Evolutionary conservation across 2,888 invertebrate genomes (phyloP), one percentile per base, ranked within the genome.

Genomic region (Eilema sororculum): DNA sequence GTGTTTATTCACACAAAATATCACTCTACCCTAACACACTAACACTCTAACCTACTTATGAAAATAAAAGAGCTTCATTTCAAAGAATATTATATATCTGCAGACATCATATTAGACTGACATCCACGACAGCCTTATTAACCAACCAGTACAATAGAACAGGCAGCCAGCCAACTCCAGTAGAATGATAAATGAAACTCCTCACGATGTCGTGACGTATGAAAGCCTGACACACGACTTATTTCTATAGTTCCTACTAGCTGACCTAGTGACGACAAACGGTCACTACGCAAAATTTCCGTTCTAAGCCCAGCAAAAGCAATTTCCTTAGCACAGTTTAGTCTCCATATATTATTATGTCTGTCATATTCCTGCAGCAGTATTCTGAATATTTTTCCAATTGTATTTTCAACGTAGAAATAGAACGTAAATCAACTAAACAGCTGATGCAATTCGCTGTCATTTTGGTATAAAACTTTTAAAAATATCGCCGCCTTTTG

Each of bases 271-370:
- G 71, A 69, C 78, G 78, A 76, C 76, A 75, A 68, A 71, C 67
- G 52, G 52, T n/a, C 52, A 52, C 52, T 52, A 68, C 65, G 72
- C 65, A 66, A 74, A 77, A 76, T 75, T 83, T 82, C 80, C 79
- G 76, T 69, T 77, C 75, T 37, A 69, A 71, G 72, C 72, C 75
- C 74, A 80, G 82, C 81, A 82, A 84, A 84, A 82, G 80, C 84
- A 85, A 87, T 87, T 87, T 88, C 86, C 86, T 84, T 77, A 68
- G 56, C 69, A 73, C 71, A 77, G 71, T 79, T 78, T 80, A 69
- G 77, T 75, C 72, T 74, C 59, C 28, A 63, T 77, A 52, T 52
- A 9, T 20, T 52, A 20, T n/a, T 20, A 20, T 46, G 75, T 78
- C 73, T 72, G 73, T 76, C 73, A 71, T 73, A 75, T 73, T 79